Evolutionary conservation across 2,888 invertebrate genomes (phyloP), one percentile per base, ranked within the genome.

Genomic region (Conchocele bisecta): DNA sequence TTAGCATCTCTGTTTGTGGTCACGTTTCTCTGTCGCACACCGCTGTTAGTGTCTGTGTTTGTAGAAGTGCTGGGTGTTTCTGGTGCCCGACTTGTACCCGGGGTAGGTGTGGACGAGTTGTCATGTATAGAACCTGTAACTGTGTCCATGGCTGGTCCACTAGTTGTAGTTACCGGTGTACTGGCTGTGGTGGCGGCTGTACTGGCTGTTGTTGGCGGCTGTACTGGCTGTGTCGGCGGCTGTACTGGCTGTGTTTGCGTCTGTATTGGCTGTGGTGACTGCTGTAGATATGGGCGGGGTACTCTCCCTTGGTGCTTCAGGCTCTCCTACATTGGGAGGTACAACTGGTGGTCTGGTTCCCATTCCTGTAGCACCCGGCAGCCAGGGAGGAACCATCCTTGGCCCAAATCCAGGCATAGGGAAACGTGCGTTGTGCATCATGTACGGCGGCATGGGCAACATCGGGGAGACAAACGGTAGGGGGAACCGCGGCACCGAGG

Each of bases 401-500:
- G 58, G 65, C 17, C 42, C 7, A 28, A 28, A 11, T 17, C 35
- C 48, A 46, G 67, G 64, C 28, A 28, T 17, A 26, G 54, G 51
- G 35, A 50, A 33, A 41, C 24, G 46, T 15, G 42, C 61, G 35
- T 59, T 48, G 28, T 50, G 46, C 71, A 74, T 66, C 54, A 74
- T 48, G 11, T 69, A 54, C 4, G 64, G 65, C 44, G 60, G 48
- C 7, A 65, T 71, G 22, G 79, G 76, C 17, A 71, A 51, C 28
- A 76, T 53, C 20, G 76, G 74, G 35, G 69, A 71, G 4, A 61
- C 61, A 64, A 74, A 79, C 24, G 79, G 76, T 11, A 74, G 53
- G n/a, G 74, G 74, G 41, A 76, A 72, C 28, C 74, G 48, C 13
- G 70, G 76, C 4, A 79, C 66, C 48, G n/a, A n/a, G n/a, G n/a